Evolutionary conservation across 2,113 vertebrate genomes (phyloP).

Genomic region (Hippopotamus amphibius): DNA sequence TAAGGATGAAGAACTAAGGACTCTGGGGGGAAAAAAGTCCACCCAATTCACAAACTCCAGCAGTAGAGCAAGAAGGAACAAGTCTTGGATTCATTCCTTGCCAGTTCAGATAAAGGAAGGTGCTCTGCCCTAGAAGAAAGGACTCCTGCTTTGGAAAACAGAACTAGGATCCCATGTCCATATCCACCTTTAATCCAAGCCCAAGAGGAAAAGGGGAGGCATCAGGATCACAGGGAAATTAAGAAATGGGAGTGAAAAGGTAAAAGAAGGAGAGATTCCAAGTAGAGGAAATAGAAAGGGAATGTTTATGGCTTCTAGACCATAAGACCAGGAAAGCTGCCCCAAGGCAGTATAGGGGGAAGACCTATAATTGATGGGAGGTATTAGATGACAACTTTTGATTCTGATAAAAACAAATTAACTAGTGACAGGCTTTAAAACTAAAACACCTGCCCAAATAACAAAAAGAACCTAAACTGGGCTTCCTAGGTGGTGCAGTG

Average conservation of each 20-base stretch:
- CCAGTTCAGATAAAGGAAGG: neutral
- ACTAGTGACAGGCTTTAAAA: constrained; percentile 18
- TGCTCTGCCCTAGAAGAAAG: neutral
- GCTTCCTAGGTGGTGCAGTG: too few relatives aligned
- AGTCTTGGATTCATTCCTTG: neutral
- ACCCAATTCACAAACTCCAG: neutral
- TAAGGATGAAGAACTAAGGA: neutral
- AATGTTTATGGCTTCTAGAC: neutral
- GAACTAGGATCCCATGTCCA: neutral
- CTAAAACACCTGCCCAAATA: neutral
- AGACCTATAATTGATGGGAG: neutral
- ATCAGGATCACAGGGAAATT: neutral
- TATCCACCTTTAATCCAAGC: neutral
- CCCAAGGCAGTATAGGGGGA: neutral
- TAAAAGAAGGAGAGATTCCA: neutral
- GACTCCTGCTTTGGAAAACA: neutral
- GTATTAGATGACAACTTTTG: neutral
- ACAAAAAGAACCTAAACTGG: neutral
- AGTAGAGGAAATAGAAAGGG: neutral
- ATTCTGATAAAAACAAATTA: constrained; percentile 34
- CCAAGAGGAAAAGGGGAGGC: neutral
- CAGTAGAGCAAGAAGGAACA: neutral
- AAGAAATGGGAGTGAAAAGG: neutral
- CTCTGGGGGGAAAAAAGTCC: neutral
- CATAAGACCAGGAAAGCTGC: neutral